These are phyloP conservation scores for Dipus sagitta DNA, from an alignment of 2,797 vertebrate genomes.

Conservation along the genomic window DNA sequence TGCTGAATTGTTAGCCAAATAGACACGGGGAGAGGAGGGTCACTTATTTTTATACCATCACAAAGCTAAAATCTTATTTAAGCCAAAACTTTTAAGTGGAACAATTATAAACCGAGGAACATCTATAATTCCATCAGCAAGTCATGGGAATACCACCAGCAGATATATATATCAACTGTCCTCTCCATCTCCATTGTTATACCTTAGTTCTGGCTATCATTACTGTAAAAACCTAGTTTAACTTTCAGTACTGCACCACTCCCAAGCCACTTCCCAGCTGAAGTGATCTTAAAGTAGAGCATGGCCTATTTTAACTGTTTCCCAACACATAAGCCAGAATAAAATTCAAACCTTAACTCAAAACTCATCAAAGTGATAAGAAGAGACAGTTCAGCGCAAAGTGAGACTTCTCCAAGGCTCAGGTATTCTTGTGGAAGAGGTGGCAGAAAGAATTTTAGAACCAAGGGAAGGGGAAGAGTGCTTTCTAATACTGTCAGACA, in stretches of 20 bases:
- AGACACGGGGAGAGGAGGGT: not conserved
- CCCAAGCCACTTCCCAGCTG: not conserved
- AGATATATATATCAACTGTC: not conserved
- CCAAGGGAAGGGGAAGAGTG: no score
- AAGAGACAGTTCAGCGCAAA: no score
- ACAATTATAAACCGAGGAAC: not conserved
- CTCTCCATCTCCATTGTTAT: not conserved
- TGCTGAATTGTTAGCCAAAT: not conserved
- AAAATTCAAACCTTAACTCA: not conserved
- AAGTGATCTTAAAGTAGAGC: not conserved
- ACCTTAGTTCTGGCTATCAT: not conserved
- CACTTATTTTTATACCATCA: not conserved
- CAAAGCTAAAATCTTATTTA: not conserved
- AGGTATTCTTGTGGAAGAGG: no score
- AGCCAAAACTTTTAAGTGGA: not conserved
- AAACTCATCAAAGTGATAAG: no score
- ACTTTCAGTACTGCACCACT: not conserved
- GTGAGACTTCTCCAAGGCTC: no score
- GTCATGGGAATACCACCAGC: not conserved
- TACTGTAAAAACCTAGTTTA: slow-evolving; percentile 11
- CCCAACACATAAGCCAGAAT: not conserved
- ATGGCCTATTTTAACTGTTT: not conserved
- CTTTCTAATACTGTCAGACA: no score
- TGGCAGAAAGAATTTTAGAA: no score
- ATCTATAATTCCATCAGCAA: not conserved